phyloP scores from a whole-genome alignment of 2,888 invertebrate species.

The Acronicta leporina region DNA sequence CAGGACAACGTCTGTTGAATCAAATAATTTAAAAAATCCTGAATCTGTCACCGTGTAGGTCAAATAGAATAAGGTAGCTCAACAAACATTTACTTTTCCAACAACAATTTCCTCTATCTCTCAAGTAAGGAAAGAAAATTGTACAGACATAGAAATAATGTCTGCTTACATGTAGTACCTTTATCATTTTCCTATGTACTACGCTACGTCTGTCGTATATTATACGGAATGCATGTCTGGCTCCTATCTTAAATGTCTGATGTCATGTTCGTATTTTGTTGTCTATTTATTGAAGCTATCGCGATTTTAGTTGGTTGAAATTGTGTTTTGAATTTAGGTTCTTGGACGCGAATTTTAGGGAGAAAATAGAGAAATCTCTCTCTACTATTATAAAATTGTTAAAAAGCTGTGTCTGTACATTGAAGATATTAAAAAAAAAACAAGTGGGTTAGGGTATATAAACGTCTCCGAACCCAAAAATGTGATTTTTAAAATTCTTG shows the following conservation, averaged over 20 bases:
- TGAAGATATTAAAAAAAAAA: too few species aligned
- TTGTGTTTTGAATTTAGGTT: conserved; percentile 20
- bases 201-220: conserved; percentile 43
- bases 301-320: conserved; percentile 33
- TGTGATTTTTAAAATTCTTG: too few species aligned
- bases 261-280: conserved; percentile 47
- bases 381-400: too few species aligned
- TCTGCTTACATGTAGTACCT: conserved; percentile 51
- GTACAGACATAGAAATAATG: conserved; percentile 57
- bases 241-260: conserved; percentile 51
- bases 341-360: neutral
- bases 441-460: too few species aligned
- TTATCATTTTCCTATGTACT: conserved; percentile 59
- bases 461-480: too few species aligned
- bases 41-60: too few species aligned
- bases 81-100: conserved; percentile 44
- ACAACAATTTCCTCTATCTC: conserved; percentile 39
- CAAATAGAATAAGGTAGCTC: too few species aligned
- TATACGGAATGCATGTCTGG: conserved; percentile 51
- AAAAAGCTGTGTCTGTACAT: too few species aligned
- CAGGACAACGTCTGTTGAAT: too few species aligned
- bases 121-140: conserved; percentile 54
- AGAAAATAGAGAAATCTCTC: neutral
- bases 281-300: conserved; percentile 31
- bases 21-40: too few species aligned